Conservation (phyloP, 2,888 invertebrate genomes). For the Eupithecia subumbrata region DNA sequence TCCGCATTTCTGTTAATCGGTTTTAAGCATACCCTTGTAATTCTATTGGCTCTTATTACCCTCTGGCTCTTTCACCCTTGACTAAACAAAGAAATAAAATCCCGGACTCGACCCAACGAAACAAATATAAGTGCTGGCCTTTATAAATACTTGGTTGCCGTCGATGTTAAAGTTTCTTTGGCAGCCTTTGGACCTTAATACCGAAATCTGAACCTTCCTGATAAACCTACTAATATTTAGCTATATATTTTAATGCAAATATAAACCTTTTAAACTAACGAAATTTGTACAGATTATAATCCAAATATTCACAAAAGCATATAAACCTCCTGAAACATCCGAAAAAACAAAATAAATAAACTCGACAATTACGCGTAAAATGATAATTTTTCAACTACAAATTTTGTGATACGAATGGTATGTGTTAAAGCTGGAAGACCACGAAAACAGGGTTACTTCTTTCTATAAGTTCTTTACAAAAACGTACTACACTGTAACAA, state of each 20-base stretch:
- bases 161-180: background rate
- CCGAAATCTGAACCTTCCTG: background rate
- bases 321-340: background rate
- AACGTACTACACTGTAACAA: background rate
- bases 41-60: conserved; percentile 46
- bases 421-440: background rate
- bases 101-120: conserved; percentile 37
- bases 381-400: background rate
- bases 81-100: conserved; percentile 50
- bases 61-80: conserved; percentile 44
- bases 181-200: background rate
- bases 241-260: background rate
- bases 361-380: background rate
- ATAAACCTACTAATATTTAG: background rate
- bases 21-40: conserved; percentile 46
- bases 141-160: conserved; percentile 15
- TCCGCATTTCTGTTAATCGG: conserved; percentile 44
- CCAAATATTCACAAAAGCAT: background rate
- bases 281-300: background rate
- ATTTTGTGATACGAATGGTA: background rate
- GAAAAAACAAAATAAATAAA: background rate
- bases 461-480: background rate
- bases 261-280: background rate
- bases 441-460: background rate
- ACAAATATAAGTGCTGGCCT: conserved; percentile 31